Conservation (phyloP, 2,113 vertebrate genomes). For the Thinocorus orbignyianus region DNA sequence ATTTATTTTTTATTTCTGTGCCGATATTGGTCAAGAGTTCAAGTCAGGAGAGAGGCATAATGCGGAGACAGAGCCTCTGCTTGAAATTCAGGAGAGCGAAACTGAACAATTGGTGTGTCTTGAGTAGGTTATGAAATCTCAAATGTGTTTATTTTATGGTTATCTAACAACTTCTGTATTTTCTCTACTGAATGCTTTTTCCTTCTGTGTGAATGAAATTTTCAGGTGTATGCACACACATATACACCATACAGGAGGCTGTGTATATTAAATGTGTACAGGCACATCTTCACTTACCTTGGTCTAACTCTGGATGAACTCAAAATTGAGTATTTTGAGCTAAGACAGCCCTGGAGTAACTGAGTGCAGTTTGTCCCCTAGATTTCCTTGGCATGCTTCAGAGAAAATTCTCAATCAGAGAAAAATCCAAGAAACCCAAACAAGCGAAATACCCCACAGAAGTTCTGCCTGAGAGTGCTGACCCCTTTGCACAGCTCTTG, state of each 20-base stretch:
- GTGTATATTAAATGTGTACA: background rate
- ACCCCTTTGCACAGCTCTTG: background rate
- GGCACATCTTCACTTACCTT: background rate
- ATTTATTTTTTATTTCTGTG: background rate
- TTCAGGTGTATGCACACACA: background rate
- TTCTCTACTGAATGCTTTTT: background rate
- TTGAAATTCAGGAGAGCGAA: background rate
- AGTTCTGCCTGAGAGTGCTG: background rate
- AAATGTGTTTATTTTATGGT: background rate
- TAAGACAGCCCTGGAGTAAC: background rate
- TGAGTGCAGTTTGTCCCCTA: background rate
- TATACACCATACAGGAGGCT: background rate
- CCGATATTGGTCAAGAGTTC: background rate
- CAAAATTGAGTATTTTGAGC: background rate
- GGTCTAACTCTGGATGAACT: background rate
- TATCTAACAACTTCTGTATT: conserved; percentile 1
- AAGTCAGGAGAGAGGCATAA: background rate
- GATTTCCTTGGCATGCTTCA: background rate
- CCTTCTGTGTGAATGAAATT: conserved; percentile 11
- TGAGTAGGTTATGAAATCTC: background rate
- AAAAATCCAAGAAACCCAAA: background rate
- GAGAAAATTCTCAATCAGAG: background rate
- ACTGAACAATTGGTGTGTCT: background rate
- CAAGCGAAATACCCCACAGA: background rate
- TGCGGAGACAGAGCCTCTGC: background rate